Conservation (phyloP, 1,140 invertebrate genomes). For the Brachionus rotundiformis region DNA sequence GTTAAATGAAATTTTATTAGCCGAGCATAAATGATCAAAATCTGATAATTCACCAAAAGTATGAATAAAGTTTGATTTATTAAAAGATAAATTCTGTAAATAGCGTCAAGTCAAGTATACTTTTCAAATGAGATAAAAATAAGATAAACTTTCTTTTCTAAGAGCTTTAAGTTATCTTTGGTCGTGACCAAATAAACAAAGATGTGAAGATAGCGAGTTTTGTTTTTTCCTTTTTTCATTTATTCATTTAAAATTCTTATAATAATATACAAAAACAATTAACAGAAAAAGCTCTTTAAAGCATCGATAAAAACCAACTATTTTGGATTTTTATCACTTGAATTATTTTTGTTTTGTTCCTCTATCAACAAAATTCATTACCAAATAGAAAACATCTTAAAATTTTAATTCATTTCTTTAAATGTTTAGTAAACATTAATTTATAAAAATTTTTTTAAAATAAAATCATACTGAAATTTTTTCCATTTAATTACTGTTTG, state of each 20-base stretch:
- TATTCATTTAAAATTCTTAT: neutral
- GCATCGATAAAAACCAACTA: neutral
- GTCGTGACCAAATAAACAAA: slow-evolving; percentile 23
- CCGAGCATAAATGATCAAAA: slow-evolving; percentile 17
- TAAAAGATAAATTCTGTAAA: slow-evolving; percentile 28
- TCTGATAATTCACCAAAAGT: slow-evolving; percentile 19
- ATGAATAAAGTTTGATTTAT: slow-evolving; percentile 26
- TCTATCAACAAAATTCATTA: neutral
- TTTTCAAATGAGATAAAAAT: slow-evolving; percentile 26
- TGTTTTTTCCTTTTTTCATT: neutral
- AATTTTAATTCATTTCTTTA: no score
- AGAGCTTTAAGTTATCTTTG: slow-evolving; percentile 1
- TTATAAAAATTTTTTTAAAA: no score
- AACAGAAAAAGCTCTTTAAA: neutral
- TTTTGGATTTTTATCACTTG: neutral
- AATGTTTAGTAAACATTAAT: no score
- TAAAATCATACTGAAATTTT: no score
- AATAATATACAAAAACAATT: neutral
- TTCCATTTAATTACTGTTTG: neutral
- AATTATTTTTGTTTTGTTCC: neutral
- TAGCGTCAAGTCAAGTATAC: slow-evolving; percentile 28
- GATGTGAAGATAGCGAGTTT: slow-evolving; percentile 8
- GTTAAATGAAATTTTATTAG: neutral
- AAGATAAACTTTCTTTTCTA: neutral
- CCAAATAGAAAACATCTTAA: neutral